A percentile compares a stretch with the other conserved stretches of the same genome.
phyloP scores from a whole-genome alignment of 1,140 invertebrate species.

The Drosophila hydei region DNA sequence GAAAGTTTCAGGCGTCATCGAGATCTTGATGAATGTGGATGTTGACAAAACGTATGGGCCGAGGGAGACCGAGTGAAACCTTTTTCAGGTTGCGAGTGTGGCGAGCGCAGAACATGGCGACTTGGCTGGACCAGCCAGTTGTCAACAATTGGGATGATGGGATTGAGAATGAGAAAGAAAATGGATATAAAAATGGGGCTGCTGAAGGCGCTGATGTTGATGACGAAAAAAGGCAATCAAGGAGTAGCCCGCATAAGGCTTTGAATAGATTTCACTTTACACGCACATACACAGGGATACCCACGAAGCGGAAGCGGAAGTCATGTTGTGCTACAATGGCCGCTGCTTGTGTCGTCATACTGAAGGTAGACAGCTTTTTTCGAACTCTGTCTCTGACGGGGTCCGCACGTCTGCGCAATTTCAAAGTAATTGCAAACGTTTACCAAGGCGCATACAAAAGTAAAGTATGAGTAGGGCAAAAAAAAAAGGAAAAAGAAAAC shows the following conservation, averaged over 20 bases:
- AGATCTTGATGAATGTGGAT: too few relatives aligned
- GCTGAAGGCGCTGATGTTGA: slow-evolving; percentile 56
- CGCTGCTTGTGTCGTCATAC: slow-evolving; percentile 37
- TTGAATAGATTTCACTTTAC: slow-evolving; percentile 65
- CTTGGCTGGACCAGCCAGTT: slow-evolving; percentile 33
- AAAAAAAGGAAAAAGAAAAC: slow-evolving; percentile 66
- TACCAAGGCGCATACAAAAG: slow-evolving; percentile 70
- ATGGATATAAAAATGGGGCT: slow-evolving; percentile 15
- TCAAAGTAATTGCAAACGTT: slow-evolving; percentile 79
- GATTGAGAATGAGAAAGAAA: slow-evolving; percentile 7
- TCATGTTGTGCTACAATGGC: slow-evolving; percentile 76
- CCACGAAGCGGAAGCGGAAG: slow-evolving; percentile 60
- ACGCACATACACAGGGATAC: slow-evolving; percentile 5
- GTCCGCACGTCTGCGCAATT: slow-evolving; percentile 74
- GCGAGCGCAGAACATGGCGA: slow-evolving; percentile 20
- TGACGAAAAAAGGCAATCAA: slow-evolving; percentile 67
- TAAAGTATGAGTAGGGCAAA: slow-evolving; percentile 57
- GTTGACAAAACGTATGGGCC: not conserved
- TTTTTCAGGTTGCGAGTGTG: slow-evolving; percentile 13
- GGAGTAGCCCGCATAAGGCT: slow-evolving; percentile 35
- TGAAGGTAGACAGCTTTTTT: slow-evolving; percentile 70
- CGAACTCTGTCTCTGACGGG: slow-evolving; percentile 17
- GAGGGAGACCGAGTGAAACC: slow-evolving; percentile 9
- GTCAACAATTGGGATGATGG: slow-evolving; percentile 38
- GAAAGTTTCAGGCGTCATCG: too few relatives aligned